Evolutionary conservation across 2,113 vertebrate species (phyloP), one percentile per base, ranked within the genome.

Genomic region (Aegithalos caudatus): DNA sequence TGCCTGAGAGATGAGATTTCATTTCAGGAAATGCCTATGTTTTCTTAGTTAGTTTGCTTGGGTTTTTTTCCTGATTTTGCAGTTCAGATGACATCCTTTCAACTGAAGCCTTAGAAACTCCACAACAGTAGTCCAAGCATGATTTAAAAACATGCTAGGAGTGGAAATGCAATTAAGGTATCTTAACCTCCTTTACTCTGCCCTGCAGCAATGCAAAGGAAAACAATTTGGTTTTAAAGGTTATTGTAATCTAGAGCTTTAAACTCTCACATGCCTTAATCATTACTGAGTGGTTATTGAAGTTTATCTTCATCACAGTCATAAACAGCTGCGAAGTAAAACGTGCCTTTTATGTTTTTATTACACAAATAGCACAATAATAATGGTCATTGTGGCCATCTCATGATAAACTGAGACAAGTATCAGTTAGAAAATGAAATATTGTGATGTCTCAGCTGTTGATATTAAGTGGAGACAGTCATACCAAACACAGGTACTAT

Each of bases 141-240:
- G 56, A 78, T 88, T 86, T 88, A 42, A 78, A 96, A 96, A 66
- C 56, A 70, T 62, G 15, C 51, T 60, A 66, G 60, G 44, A 95
- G 64, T 93, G 20, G 51, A 86, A 96, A 96, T 94, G 74, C 90
- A 94, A 70, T 94, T 94, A 90, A 86, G 66, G 71, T 80, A 51
- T 61, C 64, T 90, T 72, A 79, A 81, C 89, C 5, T 31, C 57
- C 73, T 86, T 96, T 79, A 62, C 71, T 92, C 65, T 94, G 77
- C 92, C 96, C 91, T 96, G 81, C 88, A 96, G 95, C 88, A 88
- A 79, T 77, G 74, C 87, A 90, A 94, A 93, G 76, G 76, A 80
- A 96, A 95, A 95, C 81, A 86, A 73, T 95, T 88, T 86, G 60
- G 6, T 96, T 96, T 95, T 94, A 96, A 96, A 96, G 94, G 79